Percentiles rank a stretch among this genome's conserved stretches.
These are phyloP conservation scores for Ophioderma brevispina DNA, from an alignment of 35 echinoderm and acorn worm genomes.

Conservation along the genomic window DNA sequence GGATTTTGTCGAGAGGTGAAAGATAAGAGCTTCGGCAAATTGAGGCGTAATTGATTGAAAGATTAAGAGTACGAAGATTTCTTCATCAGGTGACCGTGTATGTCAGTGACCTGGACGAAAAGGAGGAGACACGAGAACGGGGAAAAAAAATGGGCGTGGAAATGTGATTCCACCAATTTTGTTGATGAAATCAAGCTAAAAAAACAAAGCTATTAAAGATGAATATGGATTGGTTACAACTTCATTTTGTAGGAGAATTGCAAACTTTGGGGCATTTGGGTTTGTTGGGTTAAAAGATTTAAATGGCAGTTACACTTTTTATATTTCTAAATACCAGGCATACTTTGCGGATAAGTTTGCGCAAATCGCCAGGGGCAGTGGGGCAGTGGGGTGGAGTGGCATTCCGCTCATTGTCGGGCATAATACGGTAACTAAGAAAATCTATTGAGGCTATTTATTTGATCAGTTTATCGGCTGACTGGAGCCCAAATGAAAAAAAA, in stretches of 20 bases:
- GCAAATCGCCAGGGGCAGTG: not conserved
- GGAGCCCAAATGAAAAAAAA: not conserved
- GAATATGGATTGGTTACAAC: not conserved
- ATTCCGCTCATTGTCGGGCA: not conserved
- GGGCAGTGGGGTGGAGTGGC: not conserved
- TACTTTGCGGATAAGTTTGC: not conserved
- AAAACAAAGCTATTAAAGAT: too few relatives aligned
- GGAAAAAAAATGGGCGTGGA: too few relatives aligned
- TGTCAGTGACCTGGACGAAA: not conserved
- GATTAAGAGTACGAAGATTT: conserved; percentile 1
- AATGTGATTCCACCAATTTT: too few relatives aligned
- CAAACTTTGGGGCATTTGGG: not conserved
- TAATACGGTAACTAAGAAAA: not conserved
- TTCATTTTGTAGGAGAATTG: too few relatives aligned
- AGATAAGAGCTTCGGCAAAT: not conserved
- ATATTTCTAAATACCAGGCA: not conserved
- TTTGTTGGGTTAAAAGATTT: not conserved
- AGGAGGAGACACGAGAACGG: too few relatives aligned
- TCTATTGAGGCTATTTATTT: not conserved
- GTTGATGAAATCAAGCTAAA: too few relatives aligned
- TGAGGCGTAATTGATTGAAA: conserved; percentile 10
- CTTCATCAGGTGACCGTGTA: not conserved
- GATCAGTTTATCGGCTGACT: conserved; percentile 6
- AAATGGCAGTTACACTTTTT: not conserved
- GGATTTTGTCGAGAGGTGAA: conserved; percentile 2